Percentiles rank a stretch among this genome's conserved stretches.
These are phyloP conservation scores for Stegastes partitus DNA, from an alignment of 2,113 vertebrate genomes.

Conservation along the genomic window DNA sequence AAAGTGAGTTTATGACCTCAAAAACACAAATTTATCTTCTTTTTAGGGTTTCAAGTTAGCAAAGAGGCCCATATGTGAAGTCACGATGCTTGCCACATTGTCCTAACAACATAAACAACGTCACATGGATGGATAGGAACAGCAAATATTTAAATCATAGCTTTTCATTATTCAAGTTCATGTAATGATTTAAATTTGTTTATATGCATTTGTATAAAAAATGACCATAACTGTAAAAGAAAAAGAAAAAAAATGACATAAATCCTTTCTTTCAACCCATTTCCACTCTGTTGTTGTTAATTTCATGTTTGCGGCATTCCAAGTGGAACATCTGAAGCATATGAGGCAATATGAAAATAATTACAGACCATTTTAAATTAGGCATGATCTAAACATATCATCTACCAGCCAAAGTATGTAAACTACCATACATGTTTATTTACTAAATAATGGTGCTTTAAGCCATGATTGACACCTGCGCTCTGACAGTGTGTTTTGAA, in stretches of 20 bases:
- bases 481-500: constrained; percentile 5
- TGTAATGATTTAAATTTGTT: no score
- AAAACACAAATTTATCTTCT: neutral
- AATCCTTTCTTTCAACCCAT: neutral
- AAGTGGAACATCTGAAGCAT: neutral
- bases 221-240: no score
- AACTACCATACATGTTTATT: constrained; percentile 6
- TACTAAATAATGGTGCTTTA: neutral
- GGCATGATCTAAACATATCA: neutral
- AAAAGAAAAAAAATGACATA: no score
- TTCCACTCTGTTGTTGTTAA: neutral
- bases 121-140: neutral
- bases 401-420: neutral
- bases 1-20: neutral
- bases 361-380: neutral
- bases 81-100: neutral
- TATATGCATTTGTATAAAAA: no score
- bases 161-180: neutral
- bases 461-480: constrained; percentile 12
- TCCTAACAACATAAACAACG: neutral
- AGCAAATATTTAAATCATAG: neutral
- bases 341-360: neutral
- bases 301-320: neutral
- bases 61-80: neutral
- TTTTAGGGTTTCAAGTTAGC: neutral